These are phyloP conservation scores for Laticauda colubrina DNA, from an alignment of 2,113 vertebrate species.

Conservation along the genomic window DNA sequence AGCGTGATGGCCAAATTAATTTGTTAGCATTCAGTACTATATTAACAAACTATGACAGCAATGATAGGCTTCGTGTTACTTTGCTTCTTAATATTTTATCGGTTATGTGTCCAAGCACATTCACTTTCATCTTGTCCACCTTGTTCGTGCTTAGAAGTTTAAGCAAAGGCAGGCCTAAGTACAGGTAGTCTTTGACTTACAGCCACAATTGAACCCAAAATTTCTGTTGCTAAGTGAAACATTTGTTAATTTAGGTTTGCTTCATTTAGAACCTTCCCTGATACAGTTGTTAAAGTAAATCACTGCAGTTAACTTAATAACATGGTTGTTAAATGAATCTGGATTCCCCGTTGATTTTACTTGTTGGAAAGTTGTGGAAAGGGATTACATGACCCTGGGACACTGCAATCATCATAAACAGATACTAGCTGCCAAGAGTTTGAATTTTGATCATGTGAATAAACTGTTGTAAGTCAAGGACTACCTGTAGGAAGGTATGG, in stretches of 20 bases:
- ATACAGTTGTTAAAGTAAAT: background rate
- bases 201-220: background rate
- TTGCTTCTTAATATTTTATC: background rate
- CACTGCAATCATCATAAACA: background rate
- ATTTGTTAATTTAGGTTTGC: background rate
- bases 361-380: background rate
- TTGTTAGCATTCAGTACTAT: background rate
- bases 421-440: background rate
- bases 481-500: background rate
- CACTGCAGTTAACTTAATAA: background rate
- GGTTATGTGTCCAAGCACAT: background rate
- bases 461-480: background rate
- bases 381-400: background rate
- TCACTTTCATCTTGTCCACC: background rate
- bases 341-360: background rate
- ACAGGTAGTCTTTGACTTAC: background rate
- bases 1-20: background rate
- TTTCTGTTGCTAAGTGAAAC: background rate
- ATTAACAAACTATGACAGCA: background rate
- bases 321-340: background rate
- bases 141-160: background rate
- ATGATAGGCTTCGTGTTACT: background rate
- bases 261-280: background rate
- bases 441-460: background rate
- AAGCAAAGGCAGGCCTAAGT: background rate